Percentiles rank a stretch among this genome's conserved stretches.
Conservation (phyloP, 1,140 invertebrate species). For the Sycobia sp. region DNA sequence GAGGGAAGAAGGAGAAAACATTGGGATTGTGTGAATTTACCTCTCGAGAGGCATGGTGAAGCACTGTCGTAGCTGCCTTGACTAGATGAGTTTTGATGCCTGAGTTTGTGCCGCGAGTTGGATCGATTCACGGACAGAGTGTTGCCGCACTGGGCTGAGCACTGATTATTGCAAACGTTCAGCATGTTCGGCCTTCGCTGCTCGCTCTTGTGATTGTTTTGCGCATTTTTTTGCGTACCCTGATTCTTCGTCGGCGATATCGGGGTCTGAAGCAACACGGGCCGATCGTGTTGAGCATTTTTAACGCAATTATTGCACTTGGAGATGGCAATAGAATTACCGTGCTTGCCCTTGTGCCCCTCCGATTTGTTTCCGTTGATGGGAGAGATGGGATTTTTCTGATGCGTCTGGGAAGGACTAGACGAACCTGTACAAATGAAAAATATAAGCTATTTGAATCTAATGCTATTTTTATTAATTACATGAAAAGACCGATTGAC, state of each 20-base stretch:
- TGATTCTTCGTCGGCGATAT: no score
- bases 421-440: conserved; percentile 52
- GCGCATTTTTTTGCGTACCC: no score
- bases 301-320: conserved; percentile 59
- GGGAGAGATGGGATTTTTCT: conserved; percentile 49
- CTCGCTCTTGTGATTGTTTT: conserved; percentile 45
- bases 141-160: conserved; percentile 60
- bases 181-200: conserved; percentile 50
- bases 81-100: conserved; percentile 67
- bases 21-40: conserved; percentile 41
- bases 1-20: background rate
- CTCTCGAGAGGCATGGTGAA: conserved; percentile 69
- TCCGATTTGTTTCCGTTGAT: conserved; percentile 46
- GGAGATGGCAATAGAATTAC: conserved; percentile 35
- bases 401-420: conserved; percentile 52
- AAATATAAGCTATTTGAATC: no score
- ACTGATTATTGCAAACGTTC: conserved; percentile 61
- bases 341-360: conserved; percentile 43
- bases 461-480: no score
- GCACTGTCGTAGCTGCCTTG: conserved; percentile 68
- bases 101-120: conserved; percentile 61
- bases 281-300: conserved; percentile 55
- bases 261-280: conserved; percentile 54
- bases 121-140: conserved; percentile 57
- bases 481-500: no score